Evolutionary conservation across 1,140 invertebrate species (phyloP).

Genomic region (Zophobas morio): DNA sequence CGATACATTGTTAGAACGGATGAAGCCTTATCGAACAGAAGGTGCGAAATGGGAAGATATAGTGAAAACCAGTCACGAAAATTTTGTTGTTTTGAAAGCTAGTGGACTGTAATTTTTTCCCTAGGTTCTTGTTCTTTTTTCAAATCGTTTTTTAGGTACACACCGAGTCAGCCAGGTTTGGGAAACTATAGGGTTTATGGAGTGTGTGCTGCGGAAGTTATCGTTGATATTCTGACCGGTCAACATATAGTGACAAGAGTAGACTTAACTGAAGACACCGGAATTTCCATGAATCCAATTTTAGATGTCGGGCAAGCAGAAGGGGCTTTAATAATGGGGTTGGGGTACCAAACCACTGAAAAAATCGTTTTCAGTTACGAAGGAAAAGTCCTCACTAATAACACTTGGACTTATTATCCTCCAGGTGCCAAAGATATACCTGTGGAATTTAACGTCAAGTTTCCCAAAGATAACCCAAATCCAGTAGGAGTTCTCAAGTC

Average conservation of each 20-base stretch:
- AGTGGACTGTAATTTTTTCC: conserved; percentile 54
- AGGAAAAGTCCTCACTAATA: conserved; percentile 80
- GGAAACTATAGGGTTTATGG: conserved; percentile 54
- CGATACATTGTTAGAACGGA: conserved; percentile 73
- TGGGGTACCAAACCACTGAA: conserved; percentile 86
- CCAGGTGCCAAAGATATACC: conserved; percentile 89
- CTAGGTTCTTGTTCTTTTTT: conserved; percentile 22
- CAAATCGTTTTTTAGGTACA: conserved; percentile 27
- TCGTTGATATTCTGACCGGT: conserved; percentile 85
- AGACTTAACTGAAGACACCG: conserved; percentile 84
- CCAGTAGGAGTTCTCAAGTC: conserved; percentile 80
- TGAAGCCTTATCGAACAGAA: conserved; percentile 75
- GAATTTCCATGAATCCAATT: conserved; percentile 79
- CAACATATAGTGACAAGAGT: conserved; percentile 77
- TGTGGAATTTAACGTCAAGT: conserved; percentile 74
- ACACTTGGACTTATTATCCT: conserved; percentile 90
- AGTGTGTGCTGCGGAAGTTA: conserved; percentile 58
- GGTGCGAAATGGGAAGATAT: conserved; percentile 80
- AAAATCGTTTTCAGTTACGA: conserved; percentile 78
- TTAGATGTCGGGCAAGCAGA: conserved; percentile 91
- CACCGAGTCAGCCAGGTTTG: conserved; percentile 31
- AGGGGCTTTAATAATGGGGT: conserved; percentile 89
- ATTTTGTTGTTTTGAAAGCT: conserved; percentile 71
- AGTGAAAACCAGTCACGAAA: conserved; percentile 71
- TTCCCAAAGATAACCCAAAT: conserved; percentile 75